Percentiles rank a stretch among this genome's conserved stretches.
phyloP scores from a whole-genome alignment of 2,113 vertebrate genomes.

The Rhipidura dahli region DNA sequence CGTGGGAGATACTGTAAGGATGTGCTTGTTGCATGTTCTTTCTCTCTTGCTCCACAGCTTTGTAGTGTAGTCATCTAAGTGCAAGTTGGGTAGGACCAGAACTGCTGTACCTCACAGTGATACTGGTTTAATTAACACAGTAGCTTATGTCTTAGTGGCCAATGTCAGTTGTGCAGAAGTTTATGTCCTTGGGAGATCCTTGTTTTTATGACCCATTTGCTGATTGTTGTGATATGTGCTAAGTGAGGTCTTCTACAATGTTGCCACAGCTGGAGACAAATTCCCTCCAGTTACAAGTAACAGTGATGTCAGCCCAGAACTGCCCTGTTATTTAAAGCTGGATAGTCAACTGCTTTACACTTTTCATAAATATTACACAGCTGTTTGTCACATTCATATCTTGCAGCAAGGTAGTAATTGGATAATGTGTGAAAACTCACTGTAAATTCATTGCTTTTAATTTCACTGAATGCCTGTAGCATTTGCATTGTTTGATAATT shows the following conservation, averaged over 20 bases:
- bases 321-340: not conserved
- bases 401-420: not conserved
- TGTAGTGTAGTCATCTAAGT: not conserved
- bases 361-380: constrained; percentile 4
- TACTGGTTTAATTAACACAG: not conserved
- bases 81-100: not conserved
- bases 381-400: not conserved
- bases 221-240: not conserved
- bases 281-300: not conserved
- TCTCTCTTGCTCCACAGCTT: not conserved
- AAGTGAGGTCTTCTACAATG: not conserved
- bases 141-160: not conserved
- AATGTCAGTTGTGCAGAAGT: not conserved
- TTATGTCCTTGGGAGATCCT: not conserved
- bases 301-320: not conserved
- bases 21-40: not conserved
- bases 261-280: not conserved
- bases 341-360: not conserved
- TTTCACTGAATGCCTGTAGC: not conserved
- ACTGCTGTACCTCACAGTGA: not conserved
- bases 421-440: not conserved
- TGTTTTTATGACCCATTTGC: not conserved
- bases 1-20: not conserved
- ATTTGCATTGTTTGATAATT: not conserved
- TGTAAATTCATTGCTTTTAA: not conserved